Evolutionary conservation across 2,797 vertebrate genomes (phyloP).

Genomic region (Poecilia wingei): DNA sequence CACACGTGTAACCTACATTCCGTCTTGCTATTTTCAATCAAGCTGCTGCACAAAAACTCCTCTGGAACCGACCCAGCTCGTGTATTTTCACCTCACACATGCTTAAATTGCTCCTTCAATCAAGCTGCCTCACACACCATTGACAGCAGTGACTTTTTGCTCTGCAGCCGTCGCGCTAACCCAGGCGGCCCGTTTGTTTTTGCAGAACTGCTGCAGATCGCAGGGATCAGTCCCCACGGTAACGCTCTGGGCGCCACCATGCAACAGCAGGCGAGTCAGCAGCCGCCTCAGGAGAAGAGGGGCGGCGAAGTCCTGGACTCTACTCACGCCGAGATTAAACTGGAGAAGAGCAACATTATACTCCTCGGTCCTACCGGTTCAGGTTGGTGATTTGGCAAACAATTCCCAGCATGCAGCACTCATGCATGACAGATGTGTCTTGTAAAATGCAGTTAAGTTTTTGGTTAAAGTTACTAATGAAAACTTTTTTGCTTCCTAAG

Average conservation of each 20-base stretch:
- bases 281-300: constrained; percentile 90
- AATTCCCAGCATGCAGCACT: constrained; percentile 1
- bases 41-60: constrained; percentile 31
- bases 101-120: constrained; percentile 21
- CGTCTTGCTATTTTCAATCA: constrained; percentile 41
- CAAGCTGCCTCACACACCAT: constrained; percentile 1
- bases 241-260: constrained; percentile 94
- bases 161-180: constrained; percentile 9
- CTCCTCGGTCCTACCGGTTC: constrained; percentile 97
- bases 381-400: constrained; percentile 76
- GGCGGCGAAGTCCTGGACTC: constrained; percentile 95
- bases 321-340: constrained; percentile 90
- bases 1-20: constrained; percentile 62
- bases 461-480: not conserved
- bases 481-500: constrained; percentile 65
- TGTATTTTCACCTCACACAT: constrained; percentile 60
- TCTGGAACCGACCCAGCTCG: constrained; percentile 13
- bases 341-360: constrained; percentile 99
- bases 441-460: not conserved
- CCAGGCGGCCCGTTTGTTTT: constrained; percentile 23
- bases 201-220: constrained; percentile 94
- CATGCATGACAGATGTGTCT: not conserved
- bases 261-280: constrained; percentile 94
- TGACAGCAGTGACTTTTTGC: not conserved
- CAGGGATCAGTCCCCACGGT: constrained; percentile 95